Evolutionary conservation across 1,140 invertebrate genomes (phyloP).

Genomic region (Temnothorax curvispinosus): DNA sequence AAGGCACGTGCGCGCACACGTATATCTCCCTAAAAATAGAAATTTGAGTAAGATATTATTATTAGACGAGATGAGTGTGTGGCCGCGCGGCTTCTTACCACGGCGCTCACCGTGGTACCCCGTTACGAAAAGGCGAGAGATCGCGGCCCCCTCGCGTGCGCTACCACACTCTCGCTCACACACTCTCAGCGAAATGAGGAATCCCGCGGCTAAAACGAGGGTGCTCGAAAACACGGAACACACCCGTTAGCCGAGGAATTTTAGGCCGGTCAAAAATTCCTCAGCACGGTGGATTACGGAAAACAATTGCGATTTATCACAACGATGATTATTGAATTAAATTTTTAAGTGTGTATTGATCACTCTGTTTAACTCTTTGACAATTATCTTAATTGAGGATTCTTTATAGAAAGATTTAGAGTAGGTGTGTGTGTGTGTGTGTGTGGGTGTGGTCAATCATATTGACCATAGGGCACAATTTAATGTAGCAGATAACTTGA

Average conservation of each 20-base stretch:
- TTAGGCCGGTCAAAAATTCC: not conserved
- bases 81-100: conserved; percentile 38
- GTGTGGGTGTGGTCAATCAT: too few relatives aligned
- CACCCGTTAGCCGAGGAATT: not conserved
- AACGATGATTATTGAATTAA: not conserved
- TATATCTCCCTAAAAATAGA: conserved; percentile 72
- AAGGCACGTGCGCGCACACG: conserved; percentile 55
- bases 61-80: conserved; percentile 74
- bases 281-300: not conserved
- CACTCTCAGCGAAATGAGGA: conserved; percentile 24
- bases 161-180: not conserved
- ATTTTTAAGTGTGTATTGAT: not conserved
- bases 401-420: not conserved
- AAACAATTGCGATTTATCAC: not conserved
- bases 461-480: not conserved
- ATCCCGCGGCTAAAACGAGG: conserved; percentile 23
- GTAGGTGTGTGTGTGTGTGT: not conserved
- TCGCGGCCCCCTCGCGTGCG: conserved; percentile 1
- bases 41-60: conserved; percentile 76
- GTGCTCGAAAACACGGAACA: conserved; percentile 37
- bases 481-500: not conserved
- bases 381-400: not conserved
- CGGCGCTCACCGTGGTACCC: conserved; percentile 17
- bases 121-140: conserved; percentile 56
- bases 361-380: not conserved